Evolutionary conservation across 2,797 vertebrate species (phyloP), one percentile per base, ranked within the genome.

Genomic region (Cheirogaleus major): DNA sequence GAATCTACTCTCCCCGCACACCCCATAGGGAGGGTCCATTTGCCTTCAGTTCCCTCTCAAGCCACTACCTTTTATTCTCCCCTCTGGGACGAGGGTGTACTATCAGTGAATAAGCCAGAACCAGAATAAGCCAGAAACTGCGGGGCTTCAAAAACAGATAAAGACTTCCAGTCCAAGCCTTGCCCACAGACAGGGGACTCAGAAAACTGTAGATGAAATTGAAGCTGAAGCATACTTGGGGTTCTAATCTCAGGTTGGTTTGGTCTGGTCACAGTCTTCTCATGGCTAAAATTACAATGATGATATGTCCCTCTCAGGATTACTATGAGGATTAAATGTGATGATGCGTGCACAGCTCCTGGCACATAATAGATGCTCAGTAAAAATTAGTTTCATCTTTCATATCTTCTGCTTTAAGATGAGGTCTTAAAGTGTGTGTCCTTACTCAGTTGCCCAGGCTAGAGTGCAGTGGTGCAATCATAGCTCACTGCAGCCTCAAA

Each of bases 81-180:
- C 63, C 41, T 93, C n/a, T 93, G 63, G 32, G 70, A 92, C 92
- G 65, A 97, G 35, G 20, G 25, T 83, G 22, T 27, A 57, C 72
- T 43, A 80, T 30, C 45, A 18, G 25, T 82, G 76, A 97, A 89
- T 38, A 82, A 95, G 45, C 79, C 70, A 82, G 59, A 95, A 89
- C 22, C 3, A 48, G 76, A 97, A 89, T 43, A 82, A 95, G 45
- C 79, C 70, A 82, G 59, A 95, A 89, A 27, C 12, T 76, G 81
- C 27, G 76, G 83, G 25, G 27, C 78, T 95, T 80, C 69, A 90
- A 96, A 97, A 97, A 96, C 72, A 95, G 48, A 95, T 55, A 50
- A 95, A 70, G 78, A 84, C 30, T 91, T 79, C 70, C 63, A 89
- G 69, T 82, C 18, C 50, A 89, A 94, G 32, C 35, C 48, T 83